Percentiles rank a stretch among this genome's conserved stretches.
These are phyloP conservation scores for Ichneumon xanthorius DNA, from an alignment of 2,888 invertebrate species.

Conservation along the genomic window DNA sequence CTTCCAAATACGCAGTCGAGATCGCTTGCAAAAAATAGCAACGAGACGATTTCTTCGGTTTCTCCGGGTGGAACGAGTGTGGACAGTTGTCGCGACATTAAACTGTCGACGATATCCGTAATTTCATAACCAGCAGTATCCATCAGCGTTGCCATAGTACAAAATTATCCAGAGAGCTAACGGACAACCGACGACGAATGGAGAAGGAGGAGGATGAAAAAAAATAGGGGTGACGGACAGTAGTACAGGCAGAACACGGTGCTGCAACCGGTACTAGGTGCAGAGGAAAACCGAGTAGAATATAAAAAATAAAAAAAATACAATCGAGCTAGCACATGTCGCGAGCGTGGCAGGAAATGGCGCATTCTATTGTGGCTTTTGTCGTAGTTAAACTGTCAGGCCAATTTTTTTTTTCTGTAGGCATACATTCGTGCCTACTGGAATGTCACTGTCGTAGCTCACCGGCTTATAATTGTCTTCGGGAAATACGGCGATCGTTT, in stretches of 20 bases:
- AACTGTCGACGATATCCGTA: slow-evolving; percentile 83
- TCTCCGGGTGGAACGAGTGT: slow-evolving; percentile 67
- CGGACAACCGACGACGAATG: slow-evolving; percentile 3
- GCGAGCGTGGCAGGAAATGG: slow-evolving; percentile 82
- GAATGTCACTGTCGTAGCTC: slow-evolving; percentile 61
- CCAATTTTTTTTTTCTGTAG: slow-evolving; percentile 76
- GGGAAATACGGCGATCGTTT: slow-evolving; percentile 9
- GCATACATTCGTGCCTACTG: slow-evolving; percentile 4
- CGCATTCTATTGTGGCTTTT: slow-evolving; percentile 84
- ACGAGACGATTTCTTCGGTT: slow-evolving; percentile 3
- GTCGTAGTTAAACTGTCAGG: slow-evolving; percentile 84
- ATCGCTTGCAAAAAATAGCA: slow-evolving; percentile 4
- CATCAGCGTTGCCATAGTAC: slow-evolving; percentile 52
- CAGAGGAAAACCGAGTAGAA: slow-evolving; percentile 64
- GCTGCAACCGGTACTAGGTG: slow-evolving; percentile 31
- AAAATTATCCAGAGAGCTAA: slow-evolving; percentile 28
- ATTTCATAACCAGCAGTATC: slow-evolving; percentile 75
- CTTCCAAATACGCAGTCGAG: not conserved
- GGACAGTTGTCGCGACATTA: slow-evolving; percentile 78
- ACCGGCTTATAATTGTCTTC: slow-evolving; percentile 71
- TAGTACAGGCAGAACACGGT: slow-evolving; percentile 52
- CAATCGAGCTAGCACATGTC: slow-evolving; percentile 78
- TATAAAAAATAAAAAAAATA: slow-evolving; percentile 67
- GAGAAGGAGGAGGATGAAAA: slow-evolving; percentile 60
- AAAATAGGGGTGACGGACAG: slow-evolving; percentile 60